phyloP scores from a whole-genome alignment of 2,888 invertebrate species.

The Lepidochitona cinerea region DNA sequence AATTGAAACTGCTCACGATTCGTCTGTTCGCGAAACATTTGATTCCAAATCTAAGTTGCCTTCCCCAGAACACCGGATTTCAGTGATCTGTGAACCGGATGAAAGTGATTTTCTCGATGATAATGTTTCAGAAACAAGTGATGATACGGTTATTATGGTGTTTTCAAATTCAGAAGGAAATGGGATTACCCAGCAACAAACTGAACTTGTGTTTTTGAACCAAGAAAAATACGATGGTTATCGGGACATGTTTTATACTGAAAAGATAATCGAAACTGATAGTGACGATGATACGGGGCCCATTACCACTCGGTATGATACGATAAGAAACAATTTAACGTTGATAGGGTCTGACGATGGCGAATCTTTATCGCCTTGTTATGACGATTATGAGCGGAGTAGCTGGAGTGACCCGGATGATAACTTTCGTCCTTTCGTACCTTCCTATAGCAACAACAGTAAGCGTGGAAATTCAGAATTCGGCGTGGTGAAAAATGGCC shows the following conservation, averaged over 20 bases:
- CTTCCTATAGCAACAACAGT: background rate
- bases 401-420: constrained; percentile 5
- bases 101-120: constrained; percentile 14
- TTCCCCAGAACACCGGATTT: background rate
- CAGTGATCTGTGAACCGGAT: background rate
- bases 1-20: background rate
- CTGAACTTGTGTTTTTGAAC: background rate
- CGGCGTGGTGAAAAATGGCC: background rate
- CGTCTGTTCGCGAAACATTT: background rate
- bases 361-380: background rate
- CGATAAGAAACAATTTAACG: background rate
- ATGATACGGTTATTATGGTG: constrained; percentile 48
- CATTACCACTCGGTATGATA: background rate
- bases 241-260: background rate
- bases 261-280: background rate
- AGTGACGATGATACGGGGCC: background rate
- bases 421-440: background rate
- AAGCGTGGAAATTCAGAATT: background rate
- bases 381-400: background rate
- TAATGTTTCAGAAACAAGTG: constrained; percentile 25
- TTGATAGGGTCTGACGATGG: background rate
- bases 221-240: background rate
- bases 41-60: background rate
- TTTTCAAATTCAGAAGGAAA: constrained; percentile 10
- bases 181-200: background rate